Percentiles rank a stretch among this genome's conserved stretches.
phyloP scores from a whole-genome alignment of 2,888 invertebrate genomes.

The Orthosia incerta region DNA sequence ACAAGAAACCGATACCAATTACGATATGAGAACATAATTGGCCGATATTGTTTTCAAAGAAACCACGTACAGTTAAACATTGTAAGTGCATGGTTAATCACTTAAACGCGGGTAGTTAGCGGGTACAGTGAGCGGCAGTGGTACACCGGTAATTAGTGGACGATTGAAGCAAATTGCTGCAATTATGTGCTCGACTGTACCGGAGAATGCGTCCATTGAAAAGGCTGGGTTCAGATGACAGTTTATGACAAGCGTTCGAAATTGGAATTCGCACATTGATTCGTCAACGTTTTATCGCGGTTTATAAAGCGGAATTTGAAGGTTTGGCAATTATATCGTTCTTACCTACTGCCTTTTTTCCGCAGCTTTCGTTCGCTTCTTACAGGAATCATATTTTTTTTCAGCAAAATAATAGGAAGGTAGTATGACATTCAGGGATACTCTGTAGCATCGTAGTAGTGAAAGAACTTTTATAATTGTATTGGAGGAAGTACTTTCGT shows the following conservation, averaged over 20 bases:
- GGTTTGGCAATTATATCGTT: too few relatives aligned
- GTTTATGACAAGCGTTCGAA: conserved; percentile 8
- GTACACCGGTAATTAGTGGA: conserved; percentile 61
- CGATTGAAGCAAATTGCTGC: conserved; percentile 63
- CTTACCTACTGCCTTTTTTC: too few relatives aligned
- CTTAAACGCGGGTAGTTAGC: conserved; percentile 59
- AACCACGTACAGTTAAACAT: conserved; percentile 30
- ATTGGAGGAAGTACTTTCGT: too few relatives aligned
- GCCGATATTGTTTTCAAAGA: conserved; percentile 42
- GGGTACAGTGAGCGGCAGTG: conserved; percentile 53
- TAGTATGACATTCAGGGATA: too few relatives aligned
- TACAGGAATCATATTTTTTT: too few relatives aligned
- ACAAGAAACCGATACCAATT: conserved; percentile 22
- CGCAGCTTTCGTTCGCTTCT: too few relatives aligned
- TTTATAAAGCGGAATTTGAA: neutral
- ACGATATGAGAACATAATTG: conserved; percentile 41
- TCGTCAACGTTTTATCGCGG: neutral
- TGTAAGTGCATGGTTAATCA: conserved; percentile 53
- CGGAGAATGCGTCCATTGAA: conserved; percentile 11
- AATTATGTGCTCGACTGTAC: conserved; percentile 62
- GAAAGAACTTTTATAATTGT: too few relatives aligned
- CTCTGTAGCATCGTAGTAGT: too few relatives aligned
- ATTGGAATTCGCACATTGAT: neutral
- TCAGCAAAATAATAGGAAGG: too few relatives aligned
- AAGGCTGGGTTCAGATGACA: conserved; percentile 24